phyloP scores from a whole-genome alignment of 2,797 vertebrate genomes.

The Enteromius unitaeniatus region DNA sequence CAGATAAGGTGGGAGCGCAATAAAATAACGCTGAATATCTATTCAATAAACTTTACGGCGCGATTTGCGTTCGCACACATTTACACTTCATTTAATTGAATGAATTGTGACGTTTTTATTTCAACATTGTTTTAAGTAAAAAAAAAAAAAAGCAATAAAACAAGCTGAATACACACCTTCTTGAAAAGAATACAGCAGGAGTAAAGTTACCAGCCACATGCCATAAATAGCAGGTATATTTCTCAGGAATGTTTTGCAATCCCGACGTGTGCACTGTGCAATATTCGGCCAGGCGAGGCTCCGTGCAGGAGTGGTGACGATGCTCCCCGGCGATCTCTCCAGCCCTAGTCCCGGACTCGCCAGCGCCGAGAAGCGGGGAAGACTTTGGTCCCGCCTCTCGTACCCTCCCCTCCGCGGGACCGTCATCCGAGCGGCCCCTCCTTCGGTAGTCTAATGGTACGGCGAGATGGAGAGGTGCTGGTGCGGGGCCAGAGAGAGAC shows the following conservation, averaged over 20 bases:
- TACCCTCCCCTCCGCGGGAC: conserved; percentile 81
- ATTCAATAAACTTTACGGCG: neutral
- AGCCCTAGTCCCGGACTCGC: conserved; percentile 83
- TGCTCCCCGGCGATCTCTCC: conserved; percentile 83
- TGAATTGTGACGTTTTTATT: neutral
- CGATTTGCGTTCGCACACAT: neutral
- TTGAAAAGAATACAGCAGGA: conserved; percentile 98
- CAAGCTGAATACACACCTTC: conserved; percentile 83
- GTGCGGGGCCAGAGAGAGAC: conserved; percentile 49
- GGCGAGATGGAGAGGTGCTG: conserved; percentile 70
- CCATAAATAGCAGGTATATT: conserved; percentile 95
- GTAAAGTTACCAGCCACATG: conserved; percentile 99
- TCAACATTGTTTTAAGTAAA: neutral
- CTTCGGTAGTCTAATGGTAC: conserved; percentile 77
- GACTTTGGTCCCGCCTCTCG: conserved; percentile 81
- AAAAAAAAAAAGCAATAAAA: neutral
- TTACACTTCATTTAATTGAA: neutral
- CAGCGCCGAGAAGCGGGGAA: conserved; percentile 77
- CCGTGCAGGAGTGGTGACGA: conserved; percentile 82
- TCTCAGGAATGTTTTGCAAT: conserved; percentile 90
- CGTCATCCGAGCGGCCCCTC: conserved; percentile 80
- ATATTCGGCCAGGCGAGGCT: conserved; percentile 84
- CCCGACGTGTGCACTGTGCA: conserved; percentile 83
- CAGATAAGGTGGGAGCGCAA: neutral
- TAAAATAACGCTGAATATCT: neutral